Conservation (phyloP, 2,888 invertebrate species). For the Emmelina monodactyla region DNA sequence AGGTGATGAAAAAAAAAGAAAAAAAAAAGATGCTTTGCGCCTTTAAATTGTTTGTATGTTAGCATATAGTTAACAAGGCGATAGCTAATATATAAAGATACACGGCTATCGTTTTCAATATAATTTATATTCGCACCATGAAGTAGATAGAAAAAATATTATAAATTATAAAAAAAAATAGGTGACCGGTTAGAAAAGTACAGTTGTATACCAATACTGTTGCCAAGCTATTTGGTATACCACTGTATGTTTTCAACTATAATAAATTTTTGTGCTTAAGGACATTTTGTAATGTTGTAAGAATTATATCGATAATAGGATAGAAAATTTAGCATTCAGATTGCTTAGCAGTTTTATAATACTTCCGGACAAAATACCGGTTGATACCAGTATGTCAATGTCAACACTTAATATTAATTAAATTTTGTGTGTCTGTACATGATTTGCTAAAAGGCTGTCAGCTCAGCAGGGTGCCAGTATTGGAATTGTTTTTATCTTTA, state of each 20-base stretch:
- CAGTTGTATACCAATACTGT: constrained; percentile 20
- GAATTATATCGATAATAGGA: constrained; percentile 22
- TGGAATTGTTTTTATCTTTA: too few species aligned
- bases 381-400: too few species aligned
- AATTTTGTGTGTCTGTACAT: too few species aligned
- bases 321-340: constrained; percentile 26
- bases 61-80: constrained; percentile 40
- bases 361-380: constrained; percentile 36
- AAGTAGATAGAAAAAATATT: constrained; percentile 55
- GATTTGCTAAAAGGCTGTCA: too few species aligned
- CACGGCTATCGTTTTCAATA: constrained; percentile 33
- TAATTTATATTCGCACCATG: constrained; percentile 51
- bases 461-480: too few species aligned
- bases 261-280: constrained; percentile 47
- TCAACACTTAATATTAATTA: too few species aligned
- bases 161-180: constrained; percentile 38
- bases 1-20: constrained; percentile 39
- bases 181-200: constrained; percentile 27
- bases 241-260: constrained; percentile 24
- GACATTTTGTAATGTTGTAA: constrained; percentile 43
- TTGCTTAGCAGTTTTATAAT: constrained; percentile 41
- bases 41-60: constrained; percentile 62
- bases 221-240: constrained; percentile 12
- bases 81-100: constrained; percentile 35
- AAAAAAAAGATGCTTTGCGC: constrained; percentile 60